Evolutionary conservation across 2,113 vertebrate genomes (phyloP), one percentile per base, ranked within the genome.

Genomic region (Halcyon malimbica): DNA sequence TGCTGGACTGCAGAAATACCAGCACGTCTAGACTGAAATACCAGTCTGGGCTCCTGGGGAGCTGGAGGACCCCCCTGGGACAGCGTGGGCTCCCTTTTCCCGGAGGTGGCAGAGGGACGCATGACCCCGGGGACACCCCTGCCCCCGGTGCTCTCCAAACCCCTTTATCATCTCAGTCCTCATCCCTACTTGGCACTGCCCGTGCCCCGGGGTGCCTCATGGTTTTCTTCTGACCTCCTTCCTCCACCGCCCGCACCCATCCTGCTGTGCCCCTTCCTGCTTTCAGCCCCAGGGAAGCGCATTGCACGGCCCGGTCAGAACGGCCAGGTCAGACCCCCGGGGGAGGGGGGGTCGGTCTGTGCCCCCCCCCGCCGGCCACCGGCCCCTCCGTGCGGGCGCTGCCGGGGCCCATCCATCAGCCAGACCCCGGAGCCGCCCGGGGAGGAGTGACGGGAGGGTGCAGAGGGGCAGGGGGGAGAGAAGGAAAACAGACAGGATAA

Each of bases 1-100:
- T 79, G 82, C 59, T 31, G 88, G 90, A 80, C 83, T 86, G 91
- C 93, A 73, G 90, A 90, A 89, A 94, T 93, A 62, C 90, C 95
- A 78, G 56, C 57, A 31, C 0, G 95, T 96, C 94, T 94, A 91
- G 95, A 96, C 96, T 71, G 89, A 92, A 94, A 95, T 88, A 93
- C 94, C 95, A 93, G 88, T 83, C 94, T 94, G 94, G 82, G 76
- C 93, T 69, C 93, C 91, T 1, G 3, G 79, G 56, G 48, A 95
- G 90, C 41, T 0, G 2, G 8, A 69, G 87, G 46, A 65, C 76
- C 85, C 65, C 88, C 62, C 62, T 2, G 3, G 70, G 39, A 73
- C 35, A 16, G 80, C 11, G 7, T 5, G 28, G 89, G 87, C 81
- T 88, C 65, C 24, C 1, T 33, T 65, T 33, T 57, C 48, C 35